Percentiles rank a stretch among this genome's conserved stretches.
Conservation (phyloP, 2,113 vertebrate species). For the Hemibagrus wyckioides region DNA sequence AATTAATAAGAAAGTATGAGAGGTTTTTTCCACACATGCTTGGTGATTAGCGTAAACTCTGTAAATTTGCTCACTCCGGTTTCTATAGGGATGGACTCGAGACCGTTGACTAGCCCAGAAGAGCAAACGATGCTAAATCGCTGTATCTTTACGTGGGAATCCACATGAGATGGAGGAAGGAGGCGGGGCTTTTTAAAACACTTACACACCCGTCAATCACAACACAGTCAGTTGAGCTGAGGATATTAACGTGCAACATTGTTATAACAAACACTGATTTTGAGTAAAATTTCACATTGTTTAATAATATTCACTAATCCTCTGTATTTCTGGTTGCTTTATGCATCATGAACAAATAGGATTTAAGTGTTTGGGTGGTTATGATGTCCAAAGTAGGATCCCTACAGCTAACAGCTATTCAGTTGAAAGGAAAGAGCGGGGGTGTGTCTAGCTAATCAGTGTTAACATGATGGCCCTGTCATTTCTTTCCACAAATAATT, state of each 20-base stretch:
- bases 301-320: not conserved
- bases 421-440: constrained; percentile 1
- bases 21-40: not conserved
- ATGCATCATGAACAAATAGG: not conserved
- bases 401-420: not conserved
- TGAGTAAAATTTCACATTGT: not conserved
- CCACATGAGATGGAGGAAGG: not conserved
- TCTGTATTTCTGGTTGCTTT: not conserved
- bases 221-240: no score
- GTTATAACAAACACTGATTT: not conserved
- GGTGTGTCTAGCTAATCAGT: constrained; percentile 20
- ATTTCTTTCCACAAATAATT: constrained; percentile 22
- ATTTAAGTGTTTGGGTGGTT: not conserved
- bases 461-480: constrained; percentile 8
- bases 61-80: not conserved
- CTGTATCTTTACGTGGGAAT: not conserved
- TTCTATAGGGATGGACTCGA: no score
- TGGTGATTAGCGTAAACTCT: not conserved
- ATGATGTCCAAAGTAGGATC: not conserved
- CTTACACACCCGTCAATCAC: no score
- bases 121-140: no score
- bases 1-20: not conserved
- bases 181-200: no score
- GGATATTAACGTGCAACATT: no score
- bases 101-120: no score